Base-by-base conservation (phyloP, 2,113 vertebrate species). In the Pao palembangensis region DNA sequence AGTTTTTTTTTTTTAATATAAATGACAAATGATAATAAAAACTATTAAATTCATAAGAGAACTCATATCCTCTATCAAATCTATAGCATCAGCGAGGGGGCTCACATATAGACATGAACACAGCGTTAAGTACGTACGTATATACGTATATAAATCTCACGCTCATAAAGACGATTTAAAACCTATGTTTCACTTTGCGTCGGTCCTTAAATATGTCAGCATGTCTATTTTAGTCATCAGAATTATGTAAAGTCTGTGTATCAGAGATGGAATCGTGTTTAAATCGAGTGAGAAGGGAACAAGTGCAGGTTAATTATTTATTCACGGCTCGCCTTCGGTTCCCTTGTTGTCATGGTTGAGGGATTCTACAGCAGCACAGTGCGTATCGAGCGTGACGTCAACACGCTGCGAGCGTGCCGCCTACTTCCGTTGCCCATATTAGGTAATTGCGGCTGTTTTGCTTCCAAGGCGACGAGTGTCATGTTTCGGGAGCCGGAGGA, bases 371-470 rank as follows among this genome's bases (percentile, higher is more conserved):
- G 59, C 65, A 57, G 52, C 19, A 57, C 75, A 17, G 42, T 78
- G 63, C 76, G 83, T 76, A 31, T 64, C 4, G 21, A 2, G 20
- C 41, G 23, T 79, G 77, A 88, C 89, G 87, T 89, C 84, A 88
- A 1, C 43, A 70, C 87, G 90, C 73, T 25, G 16, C 6, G 41
- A 43, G 55, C 16, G 57, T 13, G 6, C 4, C 69, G 58, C 67
- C 43, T 23, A 75, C 59, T 88, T 92, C 88, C 84, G 63, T 23
- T 88, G 85, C 38, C 89, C 90, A 91, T 84, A 75, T 88, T 86
- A 84, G 90, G 80, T 51, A 31, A 38, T 7, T 83, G 78, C 65
- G 58, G 85, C 71, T 92, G 88, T 90, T 91, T 85, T 80, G 86
- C 82, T 80, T 67, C 89, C 78, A 87, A 80, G 78, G 89, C 59